Conservation (phyloP, 1,140 invertebrate genomes). For the Ceratitis capitata region DNA sequence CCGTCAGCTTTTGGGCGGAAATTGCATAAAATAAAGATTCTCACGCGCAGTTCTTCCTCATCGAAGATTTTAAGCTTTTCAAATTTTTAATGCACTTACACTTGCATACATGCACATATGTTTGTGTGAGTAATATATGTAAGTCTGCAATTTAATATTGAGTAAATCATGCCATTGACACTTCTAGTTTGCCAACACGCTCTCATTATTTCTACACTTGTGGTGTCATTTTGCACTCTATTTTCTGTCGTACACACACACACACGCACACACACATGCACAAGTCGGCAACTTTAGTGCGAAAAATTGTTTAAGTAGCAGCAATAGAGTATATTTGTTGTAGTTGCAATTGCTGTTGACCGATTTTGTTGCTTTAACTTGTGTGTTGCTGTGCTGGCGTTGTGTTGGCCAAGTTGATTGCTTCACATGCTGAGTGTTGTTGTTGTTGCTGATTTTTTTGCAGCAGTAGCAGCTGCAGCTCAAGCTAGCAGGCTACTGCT, state of each 20-base stretch:
- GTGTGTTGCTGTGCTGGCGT: background rate
- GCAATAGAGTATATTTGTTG: background rate
- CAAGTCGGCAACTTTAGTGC: background rate
- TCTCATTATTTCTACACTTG: background rate
- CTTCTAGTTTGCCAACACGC: background rate
- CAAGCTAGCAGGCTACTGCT: background rate
- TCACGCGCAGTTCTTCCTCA: background rate
- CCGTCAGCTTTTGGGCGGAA: background rate
- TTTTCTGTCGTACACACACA: background rate
- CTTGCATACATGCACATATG: background rate
- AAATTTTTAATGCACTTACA: background rate
- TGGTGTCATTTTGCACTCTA: background rate
- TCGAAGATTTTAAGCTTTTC: background rate
- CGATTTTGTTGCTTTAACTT: background rate
- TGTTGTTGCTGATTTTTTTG: background rate
- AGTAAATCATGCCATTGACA: background rate
- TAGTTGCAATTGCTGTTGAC: background rate
- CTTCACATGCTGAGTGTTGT: background rate
- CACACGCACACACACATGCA: too few relatives aligned
- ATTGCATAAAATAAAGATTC: background rate
- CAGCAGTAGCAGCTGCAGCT: background rate
- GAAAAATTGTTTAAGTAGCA: background rate
- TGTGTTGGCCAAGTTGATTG: slow-evolving; percentile 3
- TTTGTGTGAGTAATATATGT: background rate
- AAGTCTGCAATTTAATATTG: background rate